These are phyloP conservation scores for Anoplius nigerrimus DNA, from an alignment of 2,888 invertebrate species.

Conservation along the genomic window DNA sequence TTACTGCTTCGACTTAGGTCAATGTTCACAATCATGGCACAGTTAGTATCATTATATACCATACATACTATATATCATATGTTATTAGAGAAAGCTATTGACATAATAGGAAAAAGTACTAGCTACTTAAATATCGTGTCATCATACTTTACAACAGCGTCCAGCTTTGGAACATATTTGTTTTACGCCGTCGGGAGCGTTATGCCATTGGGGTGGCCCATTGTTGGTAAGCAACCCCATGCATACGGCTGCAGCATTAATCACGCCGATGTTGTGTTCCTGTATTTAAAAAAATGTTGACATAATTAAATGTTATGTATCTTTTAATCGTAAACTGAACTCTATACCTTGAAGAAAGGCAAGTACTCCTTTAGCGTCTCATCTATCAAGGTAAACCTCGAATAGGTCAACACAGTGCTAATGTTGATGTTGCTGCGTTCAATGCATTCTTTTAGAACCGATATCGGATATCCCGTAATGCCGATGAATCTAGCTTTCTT, in stretches of 20 bases:
- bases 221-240: constrained; percentile 88
- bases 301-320: neutral
- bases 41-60: no score
- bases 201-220: constrained; percentile 89
- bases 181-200: constrained; percentile 81
- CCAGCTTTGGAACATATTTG: constrained; percentile 80
- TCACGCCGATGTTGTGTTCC: constrained; percentile 84
- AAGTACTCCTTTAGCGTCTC: constrained; percentile 84
- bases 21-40: no score
- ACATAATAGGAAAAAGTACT: no score
- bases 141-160: constrained; percentile 80
- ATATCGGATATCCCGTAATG: constrained; percentile 90
- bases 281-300: constrained; percentile 62
- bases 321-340: neutral
- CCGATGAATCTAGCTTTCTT: constrained; percentile 89
- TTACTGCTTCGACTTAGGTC: no score
- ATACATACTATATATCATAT: no score
- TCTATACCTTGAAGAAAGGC: constrained; percentile 83
- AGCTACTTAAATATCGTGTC: no score
- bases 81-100: no score
- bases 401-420: constrained; percentile 85
- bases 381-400: constrained; percentile 88
- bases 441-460: constrained; percentile 84
- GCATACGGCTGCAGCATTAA: constrained; percentile 88
- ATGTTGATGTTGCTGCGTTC: constrained; percentile 81